A percentile compares a stretch with the other conserved stretches of the same genome.
Evolutionary conservation across 2,797 vertebrate genomes (phyloP).

Genomic region (Poecilia picta): DNA sequence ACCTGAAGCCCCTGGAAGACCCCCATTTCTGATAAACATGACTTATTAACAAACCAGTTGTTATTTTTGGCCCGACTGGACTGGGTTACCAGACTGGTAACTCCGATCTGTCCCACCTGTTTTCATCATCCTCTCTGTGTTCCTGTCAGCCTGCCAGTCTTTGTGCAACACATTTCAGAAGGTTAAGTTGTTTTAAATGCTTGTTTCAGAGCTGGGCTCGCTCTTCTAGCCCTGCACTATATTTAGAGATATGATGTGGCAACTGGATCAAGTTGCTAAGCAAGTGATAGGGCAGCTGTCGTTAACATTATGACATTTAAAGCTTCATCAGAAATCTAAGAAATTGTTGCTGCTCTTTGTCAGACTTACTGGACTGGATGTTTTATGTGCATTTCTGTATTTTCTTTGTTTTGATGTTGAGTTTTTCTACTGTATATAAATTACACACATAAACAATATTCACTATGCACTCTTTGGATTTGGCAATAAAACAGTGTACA

Average conservation of each 20-base stretch:
- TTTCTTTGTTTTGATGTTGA: neutral
- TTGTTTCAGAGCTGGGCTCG: neutral
- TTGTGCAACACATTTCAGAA: neutral
- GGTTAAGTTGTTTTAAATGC: neutral
- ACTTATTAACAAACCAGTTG: neutral
- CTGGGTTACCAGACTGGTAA: neutral
- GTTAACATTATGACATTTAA: neutral
- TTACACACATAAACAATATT: neutral
- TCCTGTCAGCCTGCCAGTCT: neutral
- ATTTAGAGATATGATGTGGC: conserved; percentile 6
- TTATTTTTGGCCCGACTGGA: conserved; percentile 1
- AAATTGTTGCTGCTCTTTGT: neutral
- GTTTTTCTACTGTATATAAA: neutral
- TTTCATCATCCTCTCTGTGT: neutral
- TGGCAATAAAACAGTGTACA: neutral
- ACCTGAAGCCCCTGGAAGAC: neutral
- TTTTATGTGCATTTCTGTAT: neutral
- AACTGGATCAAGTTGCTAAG: conserved; percentile 5
- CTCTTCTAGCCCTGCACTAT: neutral
- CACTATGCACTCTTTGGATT: neutral
- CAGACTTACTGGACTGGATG: neutral
- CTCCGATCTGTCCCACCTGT: neutral
- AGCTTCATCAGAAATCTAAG: neutral
- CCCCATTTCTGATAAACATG: conserved; percentile 5
- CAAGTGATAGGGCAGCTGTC: neutral